Evolutionary conservation across 1,140 invertebrate genomes (phyloP).

Genomic region (Rhopalosiphum maidis): DNA sequence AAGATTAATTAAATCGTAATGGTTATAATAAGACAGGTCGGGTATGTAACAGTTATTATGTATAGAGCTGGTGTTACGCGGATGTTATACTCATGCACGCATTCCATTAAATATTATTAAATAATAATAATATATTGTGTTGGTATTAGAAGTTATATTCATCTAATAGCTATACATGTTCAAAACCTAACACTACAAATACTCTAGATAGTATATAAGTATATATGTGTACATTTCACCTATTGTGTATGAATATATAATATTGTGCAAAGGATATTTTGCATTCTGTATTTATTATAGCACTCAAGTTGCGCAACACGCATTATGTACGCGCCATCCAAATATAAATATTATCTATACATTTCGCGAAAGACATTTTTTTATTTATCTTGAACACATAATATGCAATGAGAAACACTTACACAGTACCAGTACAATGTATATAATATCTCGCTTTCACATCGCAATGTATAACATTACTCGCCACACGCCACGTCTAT

Average conservation of each 20-base stretch:
- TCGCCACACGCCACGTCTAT: neutral
- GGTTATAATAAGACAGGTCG: too few relatives aligned
- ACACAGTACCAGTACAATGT: neutral
- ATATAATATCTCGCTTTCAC: neutral
- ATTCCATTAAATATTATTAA: too few relatives aligned
- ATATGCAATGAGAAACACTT: neutral
- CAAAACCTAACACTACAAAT: too few relatives aligned
- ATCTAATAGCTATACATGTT: too few relatives aligned
- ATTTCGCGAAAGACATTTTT: neutral
- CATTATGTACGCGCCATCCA: neutral
- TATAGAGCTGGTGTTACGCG: too few relatives aligned
- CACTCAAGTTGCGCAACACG: neutral
- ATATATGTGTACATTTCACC: too few relatives aligned
- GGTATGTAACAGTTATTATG: too few relatives aligned
- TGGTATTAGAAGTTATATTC: too few relatives aligned
- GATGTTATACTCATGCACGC: too few relatives aligned
- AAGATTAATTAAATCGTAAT: too few relatives aligned
- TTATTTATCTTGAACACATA: neutral
- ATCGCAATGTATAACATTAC: neutral
- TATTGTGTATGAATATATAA: neutral
- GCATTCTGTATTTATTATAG: neutral
- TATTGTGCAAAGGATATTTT: neutral
- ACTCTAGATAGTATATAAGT: too few relatives aligned
- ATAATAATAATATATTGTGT: too few relatives aligned
- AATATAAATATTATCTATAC: neutral